Evolutionary conservation across 2,797 vertebrate genomes (phyloP).

Genomic region (Poeciliopsis turneri): DNA sequence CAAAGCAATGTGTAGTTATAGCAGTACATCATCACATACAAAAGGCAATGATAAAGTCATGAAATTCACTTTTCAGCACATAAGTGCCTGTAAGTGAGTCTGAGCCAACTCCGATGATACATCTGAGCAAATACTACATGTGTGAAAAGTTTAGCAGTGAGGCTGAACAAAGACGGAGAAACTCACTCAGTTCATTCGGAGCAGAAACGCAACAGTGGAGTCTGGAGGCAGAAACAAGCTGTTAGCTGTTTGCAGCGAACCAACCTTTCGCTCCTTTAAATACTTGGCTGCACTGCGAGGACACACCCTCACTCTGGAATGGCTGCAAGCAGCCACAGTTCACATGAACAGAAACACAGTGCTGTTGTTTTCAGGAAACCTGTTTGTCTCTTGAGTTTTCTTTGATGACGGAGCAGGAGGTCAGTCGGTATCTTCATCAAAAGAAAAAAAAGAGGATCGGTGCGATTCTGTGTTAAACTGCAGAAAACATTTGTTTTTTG

Average conservation of each 20-base stretch:
- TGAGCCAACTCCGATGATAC: background rate
- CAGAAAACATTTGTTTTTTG: background rate
- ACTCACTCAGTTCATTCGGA: conserved; percentile 63
- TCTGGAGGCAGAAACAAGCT: conserved; percentile 20
- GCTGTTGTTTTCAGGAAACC: background rate
- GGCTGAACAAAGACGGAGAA: background rate
- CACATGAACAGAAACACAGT: background rate
- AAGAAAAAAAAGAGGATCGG: too few relatives aligned
- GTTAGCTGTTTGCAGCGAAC: conserved; percentile 12
- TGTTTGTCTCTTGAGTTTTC: background rate
- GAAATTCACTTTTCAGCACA: background rate
- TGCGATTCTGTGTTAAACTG: background rate
- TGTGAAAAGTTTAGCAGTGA: background rate
- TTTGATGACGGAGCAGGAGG: background rate
- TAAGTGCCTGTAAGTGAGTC: background rate
- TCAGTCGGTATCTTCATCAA: background rate
- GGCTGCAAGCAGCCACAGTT: background rate
- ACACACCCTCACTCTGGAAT: background rate
- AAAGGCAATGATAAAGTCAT: background rate
- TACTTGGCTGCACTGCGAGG: conserved; percentile 30
- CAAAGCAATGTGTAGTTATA: background rate
- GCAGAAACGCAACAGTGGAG: conserved; percentile 17
- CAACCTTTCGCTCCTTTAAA: conserved; percentile 46
- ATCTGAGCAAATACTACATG: background rate
- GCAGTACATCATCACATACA: background rate